phyloP scores from a whole-genome alignment of 92 coral and sea anemone species.

The Anthopleura xanthogrammica region DNA sequence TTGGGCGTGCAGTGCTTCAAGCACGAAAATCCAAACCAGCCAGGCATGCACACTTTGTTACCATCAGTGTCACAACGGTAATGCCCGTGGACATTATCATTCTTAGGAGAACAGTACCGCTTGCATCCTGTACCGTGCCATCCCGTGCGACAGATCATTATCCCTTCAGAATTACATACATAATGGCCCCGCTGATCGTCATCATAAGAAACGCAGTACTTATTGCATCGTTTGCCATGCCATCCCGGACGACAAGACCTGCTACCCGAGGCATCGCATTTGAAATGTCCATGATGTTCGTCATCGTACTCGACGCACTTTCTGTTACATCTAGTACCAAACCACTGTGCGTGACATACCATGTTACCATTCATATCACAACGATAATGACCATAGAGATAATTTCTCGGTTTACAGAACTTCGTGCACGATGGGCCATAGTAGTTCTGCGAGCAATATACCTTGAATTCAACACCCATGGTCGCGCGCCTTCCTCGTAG shows the following conservation, averaged over 20 bases:
- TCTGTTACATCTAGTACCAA: conserved; percentile 40
- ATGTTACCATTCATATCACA: conserved; percentile 47
- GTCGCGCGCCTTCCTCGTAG: conserved; percentile 51
- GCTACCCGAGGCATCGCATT: conserved; percentile 46
- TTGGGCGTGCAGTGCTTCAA: conserved; percentile 48
- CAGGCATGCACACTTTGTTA: conserved; percentile 41
- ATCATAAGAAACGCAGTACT: conserved; percentile 38
- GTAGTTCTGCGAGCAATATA: conserved; percentile 35
- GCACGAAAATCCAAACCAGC: conserved; percentile 72
- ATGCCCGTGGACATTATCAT: conserved; percentile 32
- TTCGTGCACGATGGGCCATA: conserved; percentile 51
- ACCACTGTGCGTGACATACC: conserved; percentile 39
- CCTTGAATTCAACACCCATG: conserved; percentile 30
- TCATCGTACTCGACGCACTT: conserved; percentile 41
- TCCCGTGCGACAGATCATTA: conserved; percentile 43
- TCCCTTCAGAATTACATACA: conserved; percentile 41
- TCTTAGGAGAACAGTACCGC: conserved; percentile 35
- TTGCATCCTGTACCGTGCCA: conserved; percentile 52
- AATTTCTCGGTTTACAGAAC: conserved; percentile 39
- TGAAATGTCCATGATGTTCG: conserved; percentile 42
- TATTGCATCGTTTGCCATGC: conserved; percentile 51
- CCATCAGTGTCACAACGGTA: conserved; percentile 57
- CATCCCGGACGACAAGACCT: conserved; percentile 49
- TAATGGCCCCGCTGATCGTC: conserved; percentile 48
- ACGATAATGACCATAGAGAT: conserved; percentile 42